These are phyloP conservation scores for Tamandua tetradactyla DNA, from an alignment of 2,797 vertebrate genomes.

Conservation along the genomic window DNA sequence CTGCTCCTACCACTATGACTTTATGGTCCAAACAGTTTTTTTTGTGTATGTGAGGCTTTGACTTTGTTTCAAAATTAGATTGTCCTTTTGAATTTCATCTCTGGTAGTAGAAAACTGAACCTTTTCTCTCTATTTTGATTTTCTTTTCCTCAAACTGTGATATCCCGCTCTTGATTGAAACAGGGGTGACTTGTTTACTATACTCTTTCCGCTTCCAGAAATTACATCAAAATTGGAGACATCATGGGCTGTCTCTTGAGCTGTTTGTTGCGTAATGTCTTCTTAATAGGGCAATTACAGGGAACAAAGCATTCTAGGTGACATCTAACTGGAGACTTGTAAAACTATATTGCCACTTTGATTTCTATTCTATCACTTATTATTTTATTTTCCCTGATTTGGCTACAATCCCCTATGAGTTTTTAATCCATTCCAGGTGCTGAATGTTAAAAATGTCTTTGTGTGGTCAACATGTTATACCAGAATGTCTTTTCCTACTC, in stretches of 20 bases:
- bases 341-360: constrained; percentile 39
- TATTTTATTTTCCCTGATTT: constrained; percentile 53
- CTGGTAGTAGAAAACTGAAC: neutral
- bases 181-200: neutral
- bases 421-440: constrained; percentile 53
- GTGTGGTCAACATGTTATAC: constrained; percentile 30
- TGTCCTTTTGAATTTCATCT: neutral
- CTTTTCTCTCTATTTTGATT: constrained; percentile 22
- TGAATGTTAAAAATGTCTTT: constrained; percentile 52
- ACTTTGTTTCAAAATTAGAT: neutral
- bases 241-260: neutral
- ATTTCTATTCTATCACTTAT: constrained; percentile 44
- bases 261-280: neutral
- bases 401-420: neutral
- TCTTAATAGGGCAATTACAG: neutral
- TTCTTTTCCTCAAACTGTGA: neutral
- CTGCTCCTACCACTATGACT: neutral
- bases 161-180: neutral
- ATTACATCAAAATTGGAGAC: neutral
- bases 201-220: constrained; percentile 16
- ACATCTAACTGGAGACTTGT: neutral
- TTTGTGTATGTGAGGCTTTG: neutral
- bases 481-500: constrained; percentile 20
- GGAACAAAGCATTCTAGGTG: constrained; percentile 17
- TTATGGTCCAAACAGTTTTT: neutral